These are phyloP conservation scores for Agonopterix alstromeriana DNA, from an alignment of 2,888 invertebrate species.

Conservation along the genomic window DNA sequence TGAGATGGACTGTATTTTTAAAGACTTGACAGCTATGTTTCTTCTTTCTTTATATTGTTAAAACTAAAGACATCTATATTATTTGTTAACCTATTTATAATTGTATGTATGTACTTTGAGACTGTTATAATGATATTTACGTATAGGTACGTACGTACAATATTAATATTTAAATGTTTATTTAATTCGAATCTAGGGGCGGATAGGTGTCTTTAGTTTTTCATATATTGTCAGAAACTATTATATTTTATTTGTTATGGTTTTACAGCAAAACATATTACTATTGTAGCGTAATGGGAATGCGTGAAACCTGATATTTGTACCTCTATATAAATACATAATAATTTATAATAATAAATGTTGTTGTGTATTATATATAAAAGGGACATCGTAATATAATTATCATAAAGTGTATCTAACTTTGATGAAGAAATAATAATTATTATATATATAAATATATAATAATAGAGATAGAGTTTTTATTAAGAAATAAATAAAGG, in stretches of 20 bases:
- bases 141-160: slow-evolving; percentile 73
- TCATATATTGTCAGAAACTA: slow-evolving; percentile 13
- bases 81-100: slow-evolving; percentile 71
- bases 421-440: slow-evolving; percentile 71
- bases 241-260: slow-evolving; percentile 19
- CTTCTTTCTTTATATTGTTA: slow-evolving; percentile 22
- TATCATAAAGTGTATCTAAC: slow-evolving; percentile 70
- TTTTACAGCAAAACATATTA: slow-evolving; percentile 23
- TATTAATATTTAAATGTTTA: slow-evolving; percentile 66
- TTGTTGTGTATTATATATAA: slow-evolving; percentile 45
- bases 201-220: slow-evolving; percentile 50
- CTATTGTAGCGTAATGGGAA: slow-evolving; percentile 24
- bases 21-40: slow-evolving; percentile 57
- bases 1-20: slow-evolving; percentile 24
- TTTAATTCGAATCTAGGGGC: slow-evolving; percentile 65
- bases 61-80: slow-evolving; percentile 43
- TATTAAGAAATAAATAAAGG: slow-evolving; percentile 72
- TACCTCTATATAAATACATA: slow-evolving; percentile 23
- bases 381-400: slow-evolving; percentile 51
- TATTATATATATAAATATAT: slow-evolving; percentile 72
- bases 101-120: slow-evolving; percentile 75
- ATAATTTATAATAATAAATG: slow-evolving; percentile 19
- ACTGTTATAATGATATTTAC: slow-evolving; percentile 71
- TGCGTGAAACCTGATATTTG: slow-evolving; percentile 24
- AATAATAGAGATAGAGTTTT: slow-evolving; percentile 75